Evolutionary conservation across 1,140 invertebrate genomes (phyloP), one percentile per base, ranked within the genome.

Genomic region (Daktulosphaira vitifoliae): DNA sequence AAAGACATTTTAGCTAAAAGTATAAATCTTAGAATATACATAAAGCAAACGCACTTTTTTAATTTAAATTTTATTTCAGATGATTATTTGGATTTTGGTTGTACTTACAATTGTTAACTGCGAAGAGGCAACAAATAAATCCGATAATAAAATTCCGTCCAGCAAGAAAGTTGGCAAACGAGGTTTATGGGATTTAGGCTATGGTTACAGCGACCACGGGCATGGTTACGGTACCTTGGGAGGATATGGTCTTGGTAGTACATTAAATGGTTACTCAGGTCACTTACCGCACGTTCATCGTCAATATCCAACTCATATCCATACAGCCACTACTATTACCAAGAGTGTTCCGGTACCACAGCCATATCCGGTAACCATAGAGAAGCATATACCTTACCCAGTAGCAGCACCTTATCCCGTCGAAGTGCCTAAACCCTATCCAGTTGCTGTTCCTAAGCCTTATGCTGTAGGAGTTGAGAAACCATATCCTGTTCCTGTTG

Each of bases 381-480:
- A 69, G 65, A 71, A 70, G 25, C 68, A 66, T n/a, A 68, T 70
- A 1, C 65, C 69, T 9, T 68, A 69, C 4, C 70, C 68, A 13
- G 68, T 71, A 16, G 68, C 69, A 22, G 67, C 66, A 3, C 70
- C 70, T 11, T 71, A 70, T 42, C 70, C 70, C 1, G 70, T 71
- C 2, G 67, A 68, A 42, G 69, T 71, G 2, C 68, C 68, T 9
- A 39, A 65, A 29, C 69, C 70, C 2, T 69, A 70, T 49, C 68
- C 69, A 13, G 69, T 70, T n/a, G 59, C 68, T n/a, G 69, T 71
- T 1, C 69, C 70, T 16, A 68, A 69, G 22, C 69, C 70, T 3
- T 67, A 68, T 2, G 67, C 70, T 1, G 68, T 68, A 38, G 66
- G 67, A 2, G 69, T 71, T 15, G 68, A 69, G 26, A 68, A 64